Base-by-base conservation (phyloP, 2,113 vertebrate genomes). In the Odontophorus gujanensis region DNA sequence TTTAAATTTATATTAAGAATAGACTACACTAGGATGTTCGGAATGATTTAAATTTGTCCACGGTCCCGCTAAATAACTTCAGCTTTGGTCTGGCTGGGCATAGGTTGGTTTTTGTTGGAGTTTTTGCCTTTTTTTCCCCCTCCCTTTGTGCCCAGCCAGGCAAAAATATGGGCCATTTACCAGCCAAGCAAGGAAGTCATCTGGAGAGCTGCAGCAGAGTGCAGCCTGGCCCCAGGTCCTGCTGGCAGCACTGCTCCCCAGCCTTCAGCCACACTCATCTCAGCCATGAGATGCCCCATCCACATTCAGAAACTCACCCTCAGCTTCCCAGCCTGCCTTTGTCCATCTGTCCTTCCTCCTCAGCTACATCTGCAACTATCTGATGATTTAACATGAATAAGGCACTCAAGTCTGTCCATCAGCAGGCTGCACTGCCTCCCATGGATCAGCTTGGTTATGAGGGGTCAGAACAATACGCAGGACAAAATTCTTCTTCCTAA, bases 21-120 rank as follows among this genome's bases (percentile, higher is more conserved):
- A 80, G 62, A 30, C 13, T 58, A 17, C 10, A 6, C 63, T 62
- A 48, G 24, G 62, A 69, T 81, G 32, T 67, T 85, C 66, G 69
- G 18, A 69, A 8, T 68, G 43, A 81, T 75, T 63, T 84, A 90
- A 83, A 73, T 10, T 40, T 90, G 43, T 66, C 36, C 30, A 36
- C 13, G 28, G 66, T 30, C 36, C 18, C 0, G 1, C 21, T 91
- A 47, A 59, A 51, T 76, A 48, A 87, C 36, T 67, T 42, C 71
- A 65, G 51, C 75, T 95, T 93, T 71, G 36, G 28, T 81, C 58
- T 75, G 61, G 10, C 81, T 76, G 30, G 61, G 36, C 72, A 66
- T 26, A 73, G 30, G 25, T 71, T 73, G 22, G 30, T 32, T 50
- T 65, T 9, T 18, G 17, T 32, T 9, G 18, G 30, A 12, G 30